Conservation (phyloP, 2,888 invertebrate species). For the Eupithecia subfuscata region DNA sequence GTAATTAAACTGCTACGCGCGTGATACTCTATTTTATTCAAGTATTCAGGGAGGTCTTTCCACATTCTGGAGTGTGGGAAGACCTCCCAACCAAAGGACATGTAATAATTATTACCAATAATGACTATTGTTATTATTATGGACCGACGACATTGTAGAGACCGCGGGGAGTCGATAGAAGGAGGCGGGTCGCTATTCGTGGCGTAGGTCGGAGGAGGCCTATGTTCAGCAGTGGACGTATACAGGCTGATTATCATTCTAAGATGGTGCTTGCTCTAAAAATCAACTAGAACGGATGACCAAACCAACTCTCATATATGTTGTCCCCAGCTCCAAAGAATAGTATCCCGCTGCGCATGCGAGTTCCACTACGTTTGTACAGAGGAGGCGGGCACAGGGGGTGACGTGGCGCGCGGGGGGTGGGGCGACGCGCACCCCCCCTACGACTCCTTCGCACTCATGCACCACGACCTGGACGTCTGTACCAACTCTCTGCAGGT, state of each 20-base stretch:
- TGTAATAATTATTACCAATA: too few relatives aligned
- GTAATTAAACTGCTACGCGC: too few relatives aligned
- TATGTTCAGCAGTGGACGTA: too few relatives aligned
- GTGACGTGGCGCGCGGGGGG: slow-evolving; percentile 81
- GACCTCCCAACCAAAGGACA: too few relatives aligned
- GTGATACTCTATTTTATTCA: too few relatives aligned
- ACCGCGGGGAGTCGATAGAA: too few relatives aligned
- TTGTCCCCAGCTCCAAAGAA: slow-evolving; percentile 91
- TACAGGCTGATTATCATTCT: too few relatives aligned
- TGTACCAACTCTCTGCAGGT: slow-evolving; percentile 96
- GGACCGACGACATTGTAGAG: too few relatives aligned
- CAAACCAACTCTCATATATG: background rate
- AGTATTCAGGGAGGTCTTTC: too few relatives aligned
- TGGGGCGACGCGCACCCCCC: slow-evolving; percentile 92
- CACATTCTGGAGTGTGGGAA: too few relatives aligned
- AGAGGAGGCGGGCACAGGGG: slow-evolving; percentile 89
- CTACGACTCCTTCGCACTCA: slow-evolving; percentile 98
- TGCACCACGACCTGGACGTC: slow-evolving; percentile 99
- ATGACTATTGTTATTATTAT: too few relatives aligned
- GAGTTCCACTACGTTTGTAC: slow-evolving; percentile 99
- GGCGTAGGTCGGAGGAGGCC: background rate
- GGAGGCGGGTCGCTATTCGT: too few relatives aligned
- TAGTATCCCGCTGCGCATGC: slow-evolving; percentile 98
- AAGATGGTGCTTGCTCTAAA: background rate
- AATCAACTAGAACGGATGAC: background rate